These are phyloP conservation scores for Poeciliopsis gracilis DNA, from an alignment of 2,797 vertebrate species.

Conservation along the genomic window DNA sequence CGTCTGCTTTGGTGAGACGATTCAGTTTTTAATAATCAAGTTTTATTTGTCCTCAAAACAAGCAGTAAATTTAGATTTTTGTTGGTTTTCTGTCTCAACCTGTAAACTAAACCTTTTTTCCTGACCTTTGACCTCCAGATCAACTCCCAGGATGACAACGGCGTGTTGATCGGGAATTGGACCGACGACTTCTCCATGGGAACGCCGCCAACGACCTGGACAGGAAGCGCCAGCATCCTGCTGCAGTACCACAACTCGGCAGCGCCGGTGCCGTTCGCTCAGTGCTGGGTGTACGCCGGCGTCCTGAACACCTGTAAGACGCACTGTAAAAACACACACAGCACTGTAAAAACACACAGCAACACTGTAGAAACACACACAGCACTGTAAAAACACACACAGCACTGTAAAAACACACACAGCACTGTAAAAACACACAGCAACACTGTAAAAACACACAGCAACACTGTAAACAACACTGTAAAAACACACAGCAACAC, in stretches of 20 bases:
- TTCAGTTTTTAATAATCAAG: background rate
- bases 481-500: too few species aligned
- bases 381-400: too few species aligned
- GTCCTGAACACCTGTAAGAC: conserved; percentile 93
- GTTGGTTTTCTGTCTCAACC: background rate
- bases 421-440: too few species aligned
- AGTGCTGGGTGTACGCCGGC: conserved; percentile 96
- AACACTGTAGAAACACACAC: background rate
- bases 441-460: too few species aligned
- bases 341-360: too few species aligned
- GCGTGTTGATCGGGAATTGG: conserved; percentile 91
- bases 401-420: too few species aligned
- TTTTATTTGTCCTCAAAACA: background rate
- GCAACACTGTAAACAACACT: too few species aligned
- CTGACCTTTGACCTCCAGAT: conserved; percentile 73
- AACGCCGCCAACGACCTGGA: conserved; percentile 86
- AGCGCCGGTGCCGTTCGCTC: conserved; percentile 83
- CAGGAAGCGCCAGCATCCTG: conserved; percentile 88
- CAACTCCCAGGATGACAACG: conserved; percentile 88
- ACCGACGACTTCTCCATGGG: conserved; percentile 80
- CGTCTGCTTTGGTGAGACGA: conserved; percentile 85
- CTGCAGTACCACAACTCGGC: conserved; percentile 78
- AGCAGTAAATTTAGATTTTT: background rate
- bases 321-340: too few species aligned
- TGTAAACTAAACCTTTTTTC: background rate